A percentile compares a stretch with the other conserved stretches of the same genome.
These are phyloP conservation scores for Nasonovia ribisnigri DNA, from an alignment of 2,888 invertebrate genomes.

Conservation along the genomic window DNA sequence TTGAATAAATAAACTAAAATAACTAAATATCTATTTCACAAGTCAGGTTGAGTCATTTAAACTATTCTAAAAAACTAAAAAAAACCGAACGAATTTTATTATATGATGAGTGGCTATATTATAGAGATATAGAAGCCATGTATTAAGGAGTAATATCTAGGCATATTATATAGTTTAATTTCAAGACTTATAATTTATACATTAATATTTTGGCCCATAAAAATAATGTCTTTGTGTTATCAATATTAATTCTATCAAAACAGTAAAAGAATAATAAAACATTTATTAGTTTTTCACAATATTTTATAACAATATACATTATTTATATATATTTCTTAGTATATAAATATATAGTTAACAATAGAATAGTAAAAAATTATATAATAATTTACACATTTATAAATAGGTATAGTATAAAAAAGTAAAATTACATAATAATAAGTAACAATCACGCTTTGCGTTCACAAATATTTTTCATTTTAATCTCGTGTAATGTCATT, in stretches of 20 bases:
- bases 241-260: neutral
- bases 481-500: constrained; percentile 33
- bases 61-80: neutral
- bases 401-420: constrained; percentile 19
- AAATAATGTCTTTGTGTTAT: neutral
- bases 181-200: neutral
- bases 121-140: too few relatives aligned
- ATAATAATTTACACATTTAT: neutral
- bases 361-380: constrained; percentile 1
- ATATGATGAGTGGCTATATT: too few relatives aligned
- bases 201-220: too few relatives aligned
- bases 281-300: neutral
- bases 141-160: too few relatives aligned
- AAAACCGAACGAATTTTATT: neutral
- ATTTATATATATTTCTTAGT: neutral
- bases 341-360: neutral
- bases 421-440: constrained; percentile 21
- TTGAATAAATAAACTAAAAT: too few relatives aligned
- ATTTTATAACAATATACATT: neutral
- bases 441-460: constrained; percentile 13
- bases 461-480: constrained; percentile 25
- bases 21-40: neutral
- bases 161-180: neutral
- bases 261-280: neutral
- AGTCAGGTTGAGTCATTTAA: neutral